Conservation (phyloP, 2,797 vertebrate species). For the Gymnodraco acuticeps region DNA sequence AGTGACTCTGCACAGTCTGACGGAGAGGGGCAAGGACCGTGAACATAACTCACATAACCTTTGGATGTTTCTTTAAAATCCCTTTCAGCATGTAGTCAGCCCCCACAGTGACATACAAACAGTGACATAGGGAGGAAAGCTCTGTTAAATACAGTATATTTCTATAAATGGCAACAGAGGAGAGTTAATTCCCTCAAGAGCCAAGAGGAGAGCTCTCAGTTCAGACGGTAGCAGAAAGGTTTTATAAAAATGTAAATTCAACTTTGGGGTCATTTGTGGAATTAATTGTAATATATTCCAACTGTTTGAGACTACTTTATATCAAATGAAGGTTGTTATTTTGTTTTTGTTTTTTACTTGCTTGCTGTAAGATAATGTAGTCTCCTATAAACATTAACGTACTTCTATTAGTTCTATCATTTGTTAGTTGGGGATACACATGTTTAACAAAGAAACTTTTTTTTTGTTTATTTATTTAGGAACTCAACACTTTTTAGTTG, state of each 20-base stretch:
- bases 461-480: background rate
- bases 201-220: too few species aligned
- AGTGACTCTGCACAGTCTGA: conserved; percentile 34
- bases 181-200: too few species aligned
- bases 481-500: conserved; percentile 15
- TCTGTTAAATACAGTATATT: background rate
- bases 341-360: too few species aligned
- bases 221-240: too few species aligned
- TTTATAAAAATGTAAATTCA: too few species aligned
- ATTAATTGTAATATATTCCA: too few species aligned
- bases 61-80: conserved; percentile 50
- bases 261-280: too few species aligned
- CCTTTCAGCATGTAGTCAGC: conserved; percentile 21
- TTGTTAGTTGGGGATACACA: background rate
- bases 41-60: conserved; percentile 54
- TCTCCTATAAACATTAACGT: background rate
- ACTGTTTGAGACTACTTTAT: too few species aligned
- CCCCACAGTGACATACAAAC: conserved; percentile 18
- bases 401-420: background rate
- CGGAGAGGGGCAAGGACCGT: conserved; percentile 16
- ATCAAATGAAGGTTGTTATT: too few species aligned
- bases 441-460: background rate
- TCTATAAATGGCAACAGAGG: too few species aligned
- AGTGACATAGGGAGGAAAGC: background rate
- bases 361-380: background rate